Conservation (phyloP, 2,888 invertebrate genomes). For the Synanthedon formicaeformis region DNA sequence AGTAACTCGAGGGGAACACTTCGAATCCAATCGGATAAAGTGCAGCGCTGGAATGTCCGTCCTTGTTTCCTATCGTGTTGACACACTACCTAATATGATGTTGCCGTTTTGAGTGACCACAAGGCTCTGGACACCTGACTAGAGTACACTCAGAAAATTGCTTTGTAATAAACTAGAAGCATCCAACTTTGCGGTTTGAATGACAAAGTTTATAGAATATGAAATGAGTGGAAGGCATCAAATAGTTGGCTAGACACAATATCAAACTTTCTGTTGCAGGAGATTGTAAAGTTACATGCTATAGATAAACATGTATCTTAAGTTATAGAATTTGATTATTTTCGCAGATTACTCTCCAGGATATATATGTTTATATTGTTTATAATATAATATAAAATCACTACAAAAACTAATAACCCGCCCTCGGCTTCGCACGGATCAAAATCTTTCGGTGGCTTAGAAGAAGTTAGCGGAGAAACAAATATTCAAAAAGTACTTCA, state of each 20-base stretch:
- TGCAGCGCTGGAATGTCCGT: not conserved
- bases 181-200: not conserved
- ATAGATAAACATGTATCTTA: too few relatives aligned
- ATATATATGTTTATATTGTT: too few relatives aligned
- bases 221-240: not conserved
- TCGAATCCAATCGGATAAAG: not conserved
- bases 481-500: too few relatives aligned
- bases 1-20: not conserved
- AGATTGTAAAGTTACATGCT: too few relatives aligned
- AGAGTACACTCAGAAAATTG: not conserved
- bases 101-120: not conserved
- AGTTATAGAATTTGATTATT: too few relatives aligned
- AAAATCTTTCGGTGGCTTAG: too few relatives aligned
- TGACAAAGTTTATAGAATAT: not conserved
- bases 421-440: too few relatives aligned
- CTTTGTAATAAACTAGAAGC: not conserved
- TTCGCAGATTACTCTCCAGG: too few relatives aligned
- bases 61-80: not conserved
- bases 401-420: too few relatives aligned
- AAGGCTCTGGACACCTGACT: not conserved
- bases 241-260: not conserved
- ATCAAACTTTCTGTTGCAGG: too few relatives aligned
- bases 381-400: too few relatives aligned
- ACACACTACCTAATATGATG: not conserved
- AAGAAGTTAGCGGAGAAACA: too few relatives aligned